phyloP scores from a whole-genome alignment of 2,113 vertebrate genomes.

The Macquaria ambigua region DNA sequence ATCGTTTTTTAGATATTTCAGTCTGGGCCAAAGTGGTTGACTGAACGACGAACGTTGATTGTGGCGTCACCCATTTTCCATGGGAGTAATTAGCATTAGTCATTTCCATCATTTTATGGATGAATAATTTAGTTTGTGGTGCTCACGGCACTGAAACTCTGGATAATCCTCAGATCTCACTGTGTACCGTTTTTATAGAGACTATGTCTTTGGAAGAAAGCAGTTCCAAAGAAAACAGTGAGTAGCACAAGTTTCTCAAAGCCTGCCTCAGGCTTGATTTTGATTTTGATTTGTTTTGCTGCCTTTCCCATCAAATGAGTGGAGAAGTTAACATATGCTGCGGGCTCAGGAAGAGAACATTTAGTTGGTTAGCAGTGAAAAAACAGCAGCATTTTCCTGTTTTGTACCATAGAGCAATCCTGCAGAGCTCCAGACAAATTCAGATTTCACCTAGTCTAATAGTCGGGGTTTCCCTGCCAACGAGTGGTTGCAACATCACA shows the following conservation, averaged over 20 bases:
- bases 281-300: too few relatives aligned
- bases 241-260: neutral
- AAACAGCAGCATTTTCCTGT: neutral
- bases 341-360: neutral
- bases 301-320: neutral
- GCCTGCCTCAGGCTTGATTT: neutral
- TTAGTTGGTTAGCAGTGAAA: neutral
- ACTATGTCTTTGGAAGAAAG: too few relatives aligned
- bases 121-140: neutral
- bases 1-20: too few relatives aligned
- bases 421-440: neutral
- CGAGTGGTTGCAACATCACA: neutral
- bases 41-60: too few relatives aligned
- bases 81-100: too few relatives aligned
- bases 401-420: neutral
- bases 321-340: neutral
- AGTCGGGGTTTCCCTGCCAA: neutral
- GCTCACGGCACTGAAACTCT: neutral
- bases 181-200: too few relatives aligned
- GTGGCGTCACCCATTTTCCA: too few relatives aligned
- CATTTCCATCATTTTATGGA: neutral
- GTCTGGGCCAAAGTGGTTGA: too few relatives aligned
- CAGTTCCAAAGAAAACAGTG: neutral
- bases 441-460: neutral
- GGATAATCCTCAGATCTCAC: too few relatives aligned